Evolutionary conservation across 2,113 vertebrate genomes (phyloP).

Genomic region (Gallinago jamesoni): DNA sequence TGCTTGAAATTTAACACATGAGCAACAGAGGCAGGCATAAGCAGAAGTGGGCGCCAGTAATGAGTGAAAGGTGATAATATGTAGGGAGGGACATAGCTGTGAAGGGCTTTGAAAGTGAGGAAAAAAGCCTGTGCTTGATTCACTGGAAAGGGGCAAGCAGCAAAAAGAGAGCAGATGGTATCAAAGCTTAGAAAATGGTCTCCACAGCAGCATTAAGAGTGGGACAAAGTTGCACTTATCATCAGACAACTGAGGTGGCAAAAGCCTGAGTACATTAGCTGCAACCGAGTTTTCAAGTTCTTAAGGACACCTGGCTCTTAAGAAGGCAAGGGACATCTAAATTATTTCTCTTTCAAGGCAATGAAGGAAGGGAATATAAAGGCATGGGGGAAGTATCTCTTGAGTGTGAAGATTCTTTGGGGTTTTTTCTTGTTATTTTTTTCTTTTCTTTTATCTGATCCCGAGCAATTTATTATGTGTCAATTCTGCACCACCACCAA

Average conservation of each 20-base stretch:
- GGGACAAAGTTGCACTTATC: neutral
- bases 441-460: neutral
- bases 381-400: neutral
- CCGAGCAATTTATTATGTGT: neutral
- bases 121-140: neutral
- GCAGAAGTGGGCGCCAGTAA: neutral
- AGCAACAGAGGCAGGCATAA: neutral
- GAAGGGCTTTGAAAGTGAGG: neutral
- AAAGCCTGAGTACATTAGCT: neutral
- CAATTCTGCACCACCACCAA: neutral
- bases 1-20: neutral
- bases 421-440: neutral
- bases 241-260: neutral
- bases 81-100: neutral
- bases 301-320: neutral
- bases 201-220: neutral
- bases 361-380: neutral
- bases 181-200: neutral
- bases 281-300: neutral
- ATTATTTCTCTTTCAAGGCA: neutral
- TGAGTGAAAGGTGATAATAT: neutral
- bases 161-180: neutral
- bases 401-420: neutral
- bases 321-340: neutral
- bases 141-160: neutral